phyloP scores from a whole-genome alignment of 1,140 invertebrate species.

The Caenorhabditis inopinata region DNA sequence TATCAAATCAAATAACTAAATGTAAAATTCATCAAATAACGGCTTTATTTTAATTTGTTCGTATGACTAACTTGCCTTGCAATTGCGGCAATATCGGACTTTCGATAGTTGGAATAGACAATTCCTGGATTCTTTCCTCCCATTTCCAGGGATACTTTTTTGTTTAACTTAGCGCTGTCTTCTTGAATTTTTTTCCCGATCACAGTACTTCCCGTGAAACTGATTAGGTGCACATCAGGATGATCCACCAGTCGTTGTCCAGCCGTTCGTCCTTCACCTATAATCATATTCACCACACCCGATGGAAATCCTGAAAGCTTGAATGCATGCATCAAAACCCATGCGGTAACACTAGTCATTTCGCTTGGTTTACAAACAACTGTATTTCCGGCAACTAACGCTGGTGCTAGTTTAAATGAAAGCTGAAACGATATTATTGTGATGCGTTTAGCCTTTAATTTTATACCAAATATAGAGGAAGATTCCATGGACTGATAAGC shows the following conservation, averaged over 20 bases:
- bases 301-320: conserved; percentile 70
- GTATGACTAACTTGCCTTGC: too few relatives aligned
- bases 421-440: conserved; percentile 55
- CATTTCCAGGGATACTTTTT: conserved; percentile 72
- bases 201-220: conserved; percentile 71
- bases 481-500: conserved; percentile 73
- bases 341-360: conserved; percentile 72
- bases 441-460: background rate
- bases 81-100: conserved; percentile 68
- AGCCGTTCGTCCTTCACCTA: conserved; percentile 69
- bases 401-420: conserved; percentile 71
- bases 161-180: conserved; percentile 68
- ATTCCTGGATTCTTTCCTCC: conserved; percentile 73
- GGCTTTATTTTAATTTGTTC: too few relatives aligned
- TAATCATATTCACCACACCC: conserved; percentile 73
- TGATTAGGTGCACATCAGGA: conserved; percentile 69
- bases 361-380: conserved; percentile 73
- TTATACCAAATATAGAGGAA: conserved; percentile 72
- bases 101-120: conserved; percentile 70
- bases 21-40: too few relatives aligned
- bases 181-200: conserved; percentile 69
- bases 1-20: too few relatives aligned
- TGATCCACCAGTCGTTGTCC: conserved; percentile 70
- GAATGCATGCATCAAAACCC: conserved; percentile 70
- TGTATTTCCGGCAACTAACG: conserved; percentile 71